Evolutionary conservation across 2,888 invertebrate species (phyloP), one percentile per base, ranked within the genome.

Genomic region (Leptopilina syphax): DNA sequence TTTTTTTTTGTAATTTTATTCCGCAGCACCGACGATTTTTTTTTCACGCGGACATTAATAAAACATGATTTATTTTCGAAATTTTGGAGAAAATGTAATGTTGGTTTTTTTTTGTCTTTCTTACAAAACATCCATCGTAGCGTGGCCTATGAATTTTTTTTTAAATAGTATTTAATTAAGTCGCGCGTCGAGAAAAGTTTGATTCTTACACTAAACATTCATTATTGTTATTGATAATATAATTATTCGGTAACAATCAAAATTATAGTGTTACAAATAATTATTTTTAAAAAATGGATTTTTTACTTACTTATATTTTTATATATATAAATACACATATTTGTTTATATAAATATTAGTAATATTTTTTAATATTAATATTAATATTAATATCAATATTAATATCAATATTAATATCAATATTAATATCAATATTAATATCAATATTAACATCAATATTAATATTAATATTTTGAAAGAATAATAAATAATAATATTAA

Each of bases 111-210:
- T 86, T 88, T 88, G 89, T 89, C 86, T 90, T 91, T 10, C 10
- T 10, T 12, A 91, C 89, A 91, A 91, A 91, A 91, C 89, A 90
- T 89, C 88, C 89, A 89, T 88, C 89, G 89, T 90, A 90, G 89
- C 90, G 89, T 88, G 90, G 88, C 89, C 89, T 88, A 83, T 80
- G 73, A 78, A 77, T 79, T 86, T 44, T 44, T 44, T 44, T 44
- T 88, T 89, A 88, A 18, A 87, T 86, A 85, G 44, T 50, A 50
- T 50, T 50, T 50, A 10, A 86, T 87, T 90, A 88, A 90, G 86
- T 88, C 88, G 87, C 85, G 85, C 87, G 86, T 85, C 85, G 85
- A 85, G 85, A 84, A 83, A 83, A 63, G 44, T 77, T 50, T 68
- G 76, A 4, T 57, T 27, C 12, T 63, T 54, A 63, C 18, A 47